Evolutionary conservation across 2,888 invertebrate species (phyloP).

Genomic region (Lasius platythorax): DNA sequence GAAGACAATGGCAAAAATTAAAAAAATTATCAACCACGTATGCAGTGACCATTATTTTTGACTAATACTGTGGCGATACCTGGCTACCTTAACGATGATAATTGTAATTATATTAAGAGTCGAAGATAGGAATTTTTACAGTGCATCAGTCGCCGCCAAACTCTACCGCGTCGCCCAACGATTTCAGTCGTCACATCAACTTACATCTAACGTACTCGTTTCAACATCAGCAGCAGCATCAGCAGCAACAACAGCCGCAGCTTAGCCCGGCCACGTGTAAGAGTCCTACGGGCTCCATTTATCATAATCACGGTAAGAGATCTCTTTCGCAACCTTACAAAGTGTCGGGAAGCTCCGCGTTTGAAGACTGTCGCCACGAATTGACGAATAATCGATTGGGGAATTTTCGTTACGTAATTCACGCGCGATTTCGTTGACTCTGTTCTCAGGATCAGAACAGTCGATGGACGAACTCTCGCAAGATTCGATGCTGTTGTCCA

Average conservation of each 20-base stretch:
- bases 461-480: conserved; percentile 95
- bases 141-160: conserved; percentile 82
- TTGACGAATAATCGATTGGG: background rate
- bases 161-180: conserved; percentile 78
- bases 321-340: background rate
- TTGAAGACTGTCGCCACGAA: background rate
- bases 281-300: conserved; percentile 84
- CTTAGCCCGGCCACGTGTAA: conserved; percentile 83
- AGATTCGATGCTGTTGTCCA: conserved; percentile 94
- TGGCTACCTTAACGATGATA: background rate
- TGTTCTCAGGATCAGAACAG: conserved; percentile 88
- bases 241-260: conserved; percentile 80
- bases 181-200: conserved; percentile 94
- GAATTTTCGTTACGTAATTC: conserved; percentile 20
- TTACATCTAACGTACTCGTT: conserved; percentile 95
- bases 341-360: background rate
- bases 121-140: conserved; percentile 61
- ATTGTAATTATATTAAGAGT: background rate
- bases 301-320: conserved; percentile 83
- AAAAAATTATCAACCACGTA: too few relatives aligned
- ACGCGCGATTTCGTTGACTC: conserved; percentile 62
- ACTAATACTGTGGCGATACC: too few relatives aligned
- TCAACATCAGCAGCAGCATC: conserved; percentile 91
- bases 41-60: too few relatives aligned
- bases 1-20: too few relatives aligned